These are phyloP conservation scores for Cyrtonyx montezumae DNA, from an alignment of 2,113 vertebrate species.

Conservation along the genomic window DNA sequence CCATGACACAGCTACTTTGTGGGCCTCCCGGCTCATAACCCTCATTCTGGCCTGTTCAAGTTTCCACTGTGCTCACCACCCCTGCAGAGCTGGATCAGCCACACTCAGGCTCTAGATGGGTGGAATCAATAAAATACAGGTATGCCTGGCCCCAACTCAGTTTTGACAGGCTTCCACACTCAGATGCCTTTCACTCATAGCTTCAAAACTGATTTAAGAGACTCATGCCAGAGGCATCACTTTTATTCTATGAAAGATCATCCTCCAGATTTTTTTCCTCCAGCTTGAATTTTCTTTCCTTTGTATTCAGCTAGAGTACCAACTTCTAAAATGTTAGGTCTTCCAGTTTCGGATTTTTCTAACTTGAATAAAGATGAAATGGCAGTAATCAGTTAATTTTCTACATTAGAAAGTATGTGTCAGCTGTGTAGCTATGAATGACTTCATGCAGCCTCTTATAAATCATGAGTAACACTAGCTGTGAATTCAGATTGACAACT, in stretches of 20 bases:
- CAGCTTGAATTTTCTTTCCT: not conserved
- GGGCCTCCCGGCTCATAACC: not conserved
- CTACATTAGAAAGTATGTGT: not conserved
- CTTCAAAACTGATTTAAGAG: slow-evolving; percentile 40
- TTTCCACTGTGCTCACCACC: not conserved
- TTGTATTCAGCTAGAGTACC: not conserved
- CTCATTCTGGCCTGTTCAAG: not conserved
- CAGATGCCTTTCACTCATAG: slow-evolving; percentile 19
- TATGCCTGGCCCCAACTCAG: not conserved
- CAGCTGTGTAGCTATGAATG: not conserved
- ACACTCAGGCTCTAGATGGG: not conserved
- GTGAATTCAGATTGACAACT: not conserved
- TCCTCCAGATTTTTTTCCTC: not conserved
- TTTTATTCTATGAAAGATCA: not conserved
- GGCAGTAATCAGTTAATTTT: not conserved
- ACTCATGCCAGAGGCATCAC: not conserved
- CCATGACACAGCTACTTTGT: not conserved
- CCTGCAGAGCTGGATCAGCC: not conserved
- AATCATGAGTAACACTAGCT: not conserved
- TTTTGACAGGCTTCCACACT: not conserved
- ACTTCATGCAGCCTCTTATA: not conserved
- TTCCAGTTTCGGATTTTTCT: not conserved
- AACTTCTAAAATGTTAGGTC: not conserved
- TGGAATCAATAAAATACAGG: not conserved
- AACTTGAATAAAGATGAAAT: not conserved